These are phyloP conservation scores for Urocolius indicus DNA, from an alignment of 2,113 vertebrate genomes.

Conservation along the genomic window DNA sequence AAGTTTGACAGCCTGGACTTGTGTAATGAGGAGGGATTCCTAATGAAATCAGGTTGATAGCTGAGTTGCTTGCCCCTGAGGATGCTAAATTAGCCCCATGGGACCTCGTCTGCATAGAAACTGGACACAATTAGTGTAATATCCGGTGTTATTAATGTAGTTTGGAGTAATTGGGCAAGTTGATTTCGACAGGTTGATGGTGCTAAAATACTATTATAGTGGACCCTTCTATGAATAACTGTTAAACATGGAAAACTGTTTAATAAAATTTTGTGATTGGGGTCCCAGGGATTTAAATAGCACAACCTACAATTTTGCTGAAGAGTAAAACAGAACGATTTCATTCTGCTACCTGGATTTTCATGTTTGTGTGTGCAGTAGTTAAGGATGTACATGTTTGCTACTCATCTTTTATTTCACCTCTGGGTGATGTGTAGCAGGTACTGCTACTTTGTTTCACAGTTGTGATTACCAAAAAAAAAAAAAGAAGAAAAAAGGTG, in stretches of 20 bases:
- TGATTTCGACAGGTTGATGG: constrained; percentile 83
- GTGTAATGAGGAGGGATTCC: constrained; percentile 80
- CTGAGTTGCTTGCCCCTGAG: constrained; percentile 71
- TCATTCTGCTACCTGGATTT: background rate
- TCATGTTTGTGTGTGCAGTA: background rate
- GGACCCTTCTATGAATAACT: constrained; percentile 72
- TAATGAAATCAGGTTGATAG: constrained; percentile 71
- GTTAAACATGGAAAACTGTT: constrained; percentile 72
- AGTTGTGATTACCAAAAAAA: background rate
- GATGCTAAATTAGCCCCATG: constrained; percentile 75
- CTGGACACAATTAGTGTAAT: constrained; percentile 83
- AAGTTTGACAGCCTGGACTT: constrained; percentile 75
- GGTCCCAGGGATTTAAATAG: constrained; percentile 67
- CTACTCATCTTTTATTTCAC: background rate
- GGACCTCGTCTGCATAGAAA: constrained; percentile 83
- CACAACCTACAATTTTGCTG: background rate
- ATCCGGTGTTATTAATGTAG: constrained; percentile 80
- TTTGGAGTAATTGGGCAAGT: constrained; percentile 82
- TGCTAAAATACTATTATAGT: constrained; percentile 81
- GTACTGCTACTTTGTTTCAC: background rate
- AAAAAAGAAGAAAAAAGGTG: background rate
- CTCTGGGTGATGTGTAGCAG: background rate
- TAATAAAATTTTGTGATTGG: constrained; percentile 75
- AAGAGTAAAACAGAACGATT: background rate
- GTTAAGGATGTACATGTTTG: background rate